phyloP scores from a whole-genome alignment of 2,113 vertebrate species.

The Rhinogobius similis region DNA sequence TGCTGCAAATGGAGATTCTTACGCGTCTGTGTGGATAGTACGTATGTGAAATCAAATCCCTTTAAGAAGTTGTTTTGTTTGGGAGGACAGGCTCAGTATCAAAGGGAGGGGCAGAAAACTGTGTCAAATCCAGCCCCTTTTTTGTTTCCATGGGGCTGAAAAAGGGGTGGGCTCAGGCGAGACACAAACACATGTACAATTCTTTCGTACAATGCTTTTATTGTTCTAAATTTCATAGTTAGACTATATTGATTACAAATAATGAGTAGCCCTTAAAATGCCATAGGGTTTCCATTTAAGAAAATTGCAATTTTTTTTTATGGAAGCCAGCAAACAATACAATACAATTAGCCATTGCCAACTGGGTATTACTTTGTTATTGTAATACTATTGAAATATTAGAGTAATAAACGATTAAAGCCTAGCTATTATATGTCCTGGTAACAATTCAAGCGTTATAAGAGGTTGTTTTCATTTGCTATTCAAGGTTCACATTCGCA shows the following conservation, averaged over 20 bases:
- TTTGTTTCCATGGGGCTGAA: background rate
- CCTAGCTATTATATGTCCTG: no score
- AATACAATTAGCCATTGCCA: no score
- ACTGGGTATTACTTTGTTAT: no score
- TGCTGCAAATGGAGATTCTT: background rate
- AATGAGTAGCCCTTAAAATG: background rate
- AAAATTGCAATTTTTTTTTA: no score
- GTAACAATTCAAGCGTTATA: no score
- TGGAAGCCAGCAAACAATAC: no score
- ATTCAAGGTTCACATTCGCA: no score
- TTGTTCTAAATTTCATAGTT: background rate
- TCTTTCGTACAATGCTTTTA: background rate
- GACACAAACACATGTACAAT: background rate
- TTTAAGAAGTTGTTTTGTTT: background rate
- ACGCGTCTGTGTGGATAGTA: background rate
- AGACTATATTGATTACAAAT: background rate
- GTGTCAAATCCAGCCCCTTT: background rate
- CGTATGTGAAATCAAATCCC: background rate
- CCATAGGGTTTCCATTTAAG: background rate
- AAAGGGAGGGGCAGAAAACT: slow-evolving; percentile 1
- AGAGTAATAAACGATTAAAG: no score
- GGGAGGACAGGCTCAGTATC: background rate
- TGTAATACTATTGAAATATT: no score
- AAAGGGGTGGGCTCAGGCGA: background rate
- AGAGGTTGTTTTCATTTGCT: no score